Percentiles rank a stretch among this genome's conserved stretches.
phyloP scores from a whole-genome alignment of 2,888 invertebrate species.

The Acholoe squamosa region DNA sequence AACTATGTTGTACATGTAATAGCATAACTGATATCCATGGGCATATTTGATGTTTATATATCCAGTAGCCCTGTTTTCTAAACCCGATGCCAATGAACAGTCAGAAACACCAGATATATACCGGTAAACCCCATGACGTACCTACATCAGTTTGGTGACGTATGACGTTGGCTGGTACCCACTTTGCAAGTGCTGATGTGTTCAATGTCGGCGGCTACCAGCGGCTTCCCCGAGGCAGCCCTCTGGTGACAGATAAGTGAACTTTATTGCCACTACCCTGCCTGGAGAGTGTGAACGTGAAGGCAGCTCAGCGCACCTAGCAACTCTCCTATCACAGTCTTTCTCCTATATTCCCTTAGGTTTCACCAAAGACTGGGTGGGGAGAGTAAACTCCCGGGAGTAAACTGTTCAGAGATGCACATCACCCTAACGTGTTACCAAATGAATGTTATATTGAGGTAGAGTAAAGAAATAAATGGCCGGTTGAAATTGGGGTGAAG shows the following conservation, averaged over 20 bases:
- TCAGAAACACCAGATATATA: too few species aligned
- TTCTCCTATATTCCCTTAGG: not conserved
- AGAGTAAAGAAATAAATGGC: not conserved
- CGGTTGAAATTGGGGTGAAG: not conserved
- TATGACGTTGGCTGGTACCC: constrained; percentile 4
- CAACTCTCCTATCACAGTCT: not conserved
- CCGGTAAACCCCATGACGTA: not conserved
- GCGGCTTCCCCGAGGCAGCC: not conserved
- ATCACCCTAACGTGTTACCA: too few species aligned
- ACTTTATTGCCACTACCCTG: not conserved
- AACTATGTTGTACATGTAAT: too few species aligned
- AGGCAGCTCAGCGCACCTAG: not conserved
- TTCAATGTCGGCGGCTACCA: not conserved
- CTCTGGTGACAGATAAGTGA: constrained; percentile 19
- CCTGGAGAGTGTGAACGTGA: not conserved
- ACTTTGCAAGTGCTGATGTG: not conserved
- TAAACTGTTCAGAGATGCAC: too few species aligned
- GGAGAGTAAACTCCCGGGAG: too few species aligned
- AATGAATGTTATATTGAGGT: not conserved
- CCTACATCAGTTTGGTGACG: not conserved
- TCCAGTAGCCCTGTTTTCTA: too few species aligned
- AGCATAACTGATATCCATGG: too few species aligned
- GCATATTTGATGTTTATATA: too few species aligned
- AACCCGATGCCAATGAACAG: too few species aligned
- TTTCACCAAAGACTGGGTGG: too few species aligned